Evolutionary conservation across 2,797 vertebrate genomes (phyloP), one percentile per base, ranked within the genome.

Genomic region (Anableps anableps): DNA sequence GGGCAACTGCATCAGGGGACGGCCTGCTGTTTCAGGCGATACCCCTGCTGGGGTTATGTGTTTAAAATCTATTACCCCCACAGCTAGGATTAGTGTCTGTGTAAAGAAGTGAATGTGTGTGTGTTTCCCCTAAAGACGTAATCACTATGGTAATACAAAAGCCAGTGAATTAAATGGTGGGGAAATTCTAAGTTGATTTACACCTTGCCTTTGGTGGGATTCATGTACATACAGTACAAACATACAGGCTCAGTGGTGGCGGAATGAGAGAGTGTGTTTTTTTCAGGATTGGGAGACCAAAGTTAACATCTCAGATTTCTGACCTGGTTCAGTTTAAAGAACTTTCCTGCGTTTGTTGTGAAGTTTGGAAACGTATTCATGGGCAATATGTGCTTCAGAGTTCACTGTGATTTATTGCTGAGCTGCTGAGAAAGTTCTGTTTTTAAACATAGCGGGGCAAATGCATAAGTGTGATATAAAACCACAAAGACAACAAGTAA

Each of bases 61-160:
- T 96, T 96, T 96, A 95, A 95, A 95, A 95, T 94, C 94, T 94
- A 95, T 95, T 95, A 94, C 90, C 93, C 95, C 94, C 88, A 92
- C 86, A 95, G 96, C 95, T 88, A 93, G 94, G 95, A 96, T 96
- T 96, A 96, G 92, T 83, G 83, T 53, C 74, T 76, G 77, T 74
- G 77, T 73, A 75, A 62, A 36, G 81, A 78, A 74, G 74, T 58
- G 79, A 70, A 74, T 45, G 81, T 75, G 76, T 83, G 79, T 86
- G 86, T 82, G 82, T 88, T 93, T 94, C 89, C 92, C 94, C 92
- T 91, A 92, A 92, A 94, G 93, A 95, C 91, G 83, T 92, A 94
- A 95, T 95, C 94, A 95, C 93, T 93, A 95, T 95, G 93, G 88
- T 94, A 95, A 95, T 95, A 94, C 92, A 94, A 95, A 94, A 93